Percentiles rank a stretch among this genome's conserved stretches.
Evolutionary conservation across 2,113 vertebrate species (phyloP).

Genomic region (Poeciliopsis retropinna): DNA sequence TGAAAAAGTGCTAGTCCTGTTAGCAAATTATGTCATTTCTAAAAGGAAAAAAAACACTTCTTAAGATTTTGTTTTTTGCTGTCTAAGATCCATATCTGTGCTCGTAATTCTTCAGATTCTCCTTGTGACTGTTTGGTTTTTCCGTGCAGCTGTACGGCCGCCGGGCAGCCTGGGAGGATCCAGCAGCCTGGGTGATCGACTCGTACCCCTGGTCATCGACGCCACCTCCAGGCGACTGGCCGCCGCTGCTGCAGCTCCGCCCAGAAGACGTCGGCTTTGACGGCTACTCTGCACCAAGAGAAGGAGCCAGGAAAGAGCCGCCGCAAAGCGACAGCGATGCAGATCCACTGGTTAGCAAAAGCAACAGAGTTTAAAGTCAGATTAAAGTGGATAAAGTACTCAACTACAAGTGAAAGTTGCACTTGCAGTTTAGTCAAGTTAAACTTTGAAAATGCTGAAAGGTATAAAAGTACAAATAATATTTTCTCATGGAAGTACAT

Average conservation of each 20-base stretch:
- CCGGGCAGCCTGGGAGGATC: constrained; percentile 94
- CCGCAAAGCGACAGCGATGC: constrained; percentile 90
- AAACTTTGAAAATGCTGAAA: too few relatives aligned
- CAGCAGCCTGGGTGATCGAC: constrained; percentile 96
- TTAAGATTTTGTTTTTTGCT: too few relatives aligned
- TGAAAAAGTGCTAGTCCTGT: too few relatives aligned
- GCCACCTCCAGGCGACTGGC: constrained; percentile 91
- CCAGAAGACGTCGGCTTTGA: constrained; percentile 98
- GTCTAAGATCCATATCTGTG: too few relatives aligned
- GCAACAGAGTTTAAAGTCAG: not conserved
- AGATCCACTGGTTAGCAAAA: constrained; percentile 92
- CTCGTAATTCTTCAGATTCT: not conserved
- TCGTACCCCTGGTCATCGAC: constrained; percentile 91
- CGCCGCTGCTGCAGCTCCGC: constrained; percentile 91
- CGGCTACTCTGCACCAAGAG: constrained; percentile 87
- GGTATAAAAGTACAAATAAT: too few relatives aligned
- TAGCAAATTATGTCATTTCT: too few relatives aligned
- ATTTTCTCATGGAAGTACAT: too few relatives aligned
- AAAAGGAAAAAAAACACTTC: too few relatives aligned
- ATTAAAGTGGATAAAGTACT: not conserved
- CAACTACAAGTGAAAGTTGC: too few relatives aligned
- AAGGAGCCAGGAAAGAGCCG: constrained; percentile 86
- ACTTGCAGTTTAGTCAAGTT: too few relatives aligned
- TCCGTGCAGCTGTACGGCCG: constrained; percentile 89
- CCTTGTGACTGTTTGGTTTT: not conserved